Base-by-base conservation (phyloP, 2,888 invertebrate species). In the Patella caerulea region DNA sequence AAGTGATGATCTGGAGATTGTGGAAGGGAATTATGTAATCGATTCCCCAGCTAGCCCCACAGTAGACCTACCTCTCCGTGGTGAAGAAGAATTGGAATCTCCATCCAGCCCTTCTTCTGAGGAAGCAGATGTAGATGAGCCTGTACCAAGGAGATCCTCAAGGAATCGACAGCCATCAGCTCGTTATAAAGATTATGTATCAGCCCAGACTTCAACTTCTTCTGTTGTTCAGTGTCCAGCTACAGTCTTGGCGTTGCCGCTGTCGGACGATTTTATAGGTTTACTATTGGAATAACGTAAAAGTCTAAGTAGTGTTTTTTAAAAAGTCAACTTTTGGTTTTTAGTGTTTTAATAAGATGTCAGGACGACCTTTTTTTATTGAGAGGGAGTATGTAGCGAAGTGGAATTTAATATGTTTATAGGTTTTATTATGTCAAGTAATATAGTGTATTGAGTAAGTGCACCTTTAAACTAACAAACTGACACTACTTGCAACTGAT, bases 1-100 rank as follows among this genome's bases (percentile, higher is more conserved):
- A 15, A 19, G 59, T n/a, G 59, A 59, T n/a, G 59, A n/a, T 24
- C 24, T 24, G 24, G 24, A 24, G 24, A 59, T 59, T 59, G 59
- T 59, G 59, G 59, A 59, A 59, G 19, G 59, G 59, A 59, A 59
- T 59, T 17, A 59, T 59, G 59, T 17, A 19, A 17, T n/a, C 59
- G 59, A 59, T 59, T 59, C 59, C 59, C 14, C 59, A 59, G 59
- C 59, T 59, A 59, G 59, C 19, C 17, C 59, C 59, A 19, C 59
- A 59, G 19, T 59, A n/a, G n/a, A n/a, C n/a, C n/a, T n/a, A 7
- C 17, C 19, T 59, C 4, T n/a, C 17, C 17, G 5, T 59, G n/a
- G 5, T n/a, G 59, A 59, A n/a, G 59, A 59, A n/a, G 1, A n/a
- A 59, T 59, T 15, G 59, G 59, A 59, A 17, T 7, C n/a, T n/a